Conservation (phyloP, 2,113 vertebrate species). For the Corythaixoides concolor region DNA sequence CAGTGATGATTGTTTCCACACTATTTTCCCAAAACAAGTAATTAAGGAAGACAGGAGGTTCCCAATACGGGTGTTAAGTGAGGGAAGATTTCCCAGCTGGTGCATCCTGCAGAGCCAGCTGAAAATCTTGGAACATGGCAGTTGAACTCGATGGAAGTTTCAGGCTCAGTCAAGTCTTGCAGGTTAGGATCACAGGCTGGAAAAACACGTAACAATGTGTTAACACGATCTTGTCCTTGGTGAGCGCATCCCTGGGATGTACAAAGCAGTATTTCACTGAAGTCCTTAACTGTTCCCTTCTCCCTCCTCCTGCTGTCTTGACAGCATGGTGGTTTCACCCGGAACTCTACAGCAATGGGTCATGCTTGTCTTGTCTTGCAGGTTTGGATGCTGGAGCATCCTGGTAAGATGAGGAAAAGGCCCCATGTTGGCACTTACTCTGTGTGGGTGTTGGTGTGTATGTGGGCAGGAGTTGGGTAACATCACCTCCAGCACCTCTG, state of each 20-base stretch:
- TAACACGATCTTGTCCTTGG: too few relatives aligned
- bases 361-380: too few relatives aligned
- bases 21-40: not conserved
- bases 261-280: not conserved
- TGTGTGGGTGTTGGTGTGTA: fast-evolving
- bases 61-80: not conserved
- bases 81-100: not conserved
- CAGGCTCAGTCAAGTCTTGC: too few relatives aligned
- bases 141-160: not conserved
- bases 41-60: not conserved
- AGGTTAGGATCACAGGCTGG: not conserved
- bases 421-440: fast-evolving
- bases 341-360: not conserved
- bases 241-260: not conserved
- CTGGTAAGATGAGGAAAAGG: not conserved
- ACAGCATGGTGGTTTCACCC: not conserved
- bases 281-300: not conserved
- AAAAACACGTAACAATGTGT: fast-evolving
- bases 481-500: not conserved
- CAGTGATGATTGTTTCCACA: not conserved
- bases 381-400: not conserved
- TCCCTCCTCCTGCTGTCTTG: not conserved
- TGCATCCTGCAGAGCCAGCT: not conserved
- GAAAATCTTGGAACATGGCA: not conserved
- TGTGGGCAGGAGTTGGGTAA: too few relatives aligned